Base-by-base conservation (phyloP, 2,888 invertebrate genomes). In the Ariolimax columbianus region DNA sequence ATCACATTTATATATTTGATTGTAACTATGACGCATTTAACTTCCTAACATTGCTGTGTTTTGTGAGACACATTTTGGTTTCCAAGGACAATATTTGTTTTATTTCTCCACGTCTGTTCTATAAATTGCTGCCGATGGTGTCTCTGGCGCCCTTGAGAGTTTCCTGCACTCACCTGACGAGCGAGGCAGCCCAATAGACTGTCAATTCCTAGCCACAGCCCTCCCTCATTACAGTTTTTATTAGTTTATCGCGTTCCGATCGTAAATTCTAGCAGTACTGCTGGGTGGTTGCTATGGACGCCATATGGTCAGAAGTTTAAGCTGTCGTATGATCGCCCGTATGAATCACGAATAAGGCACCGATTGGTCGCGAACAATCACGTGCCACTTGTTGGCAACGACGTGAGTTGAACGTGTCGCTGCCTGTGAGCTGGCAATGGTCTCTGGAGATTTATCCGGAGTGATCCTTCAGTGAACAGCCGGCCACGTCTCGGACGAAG, bases 221-320 rank as follows among this genome's bases (percentile, higher is more conserved):
- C 17, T 17, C 77, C 33, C 33, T 55, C 55, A 77, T 55, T 77
- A 77, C 23, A 77, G 55, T 77, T 55, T 77, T 7, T 51, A 36
- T 26, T 51, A 40, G 1, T 36, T 70, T 23, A 70, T 81, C 17
- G 51, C 47, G 36, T 30, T 38, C 33, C 51, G 30, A 51, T 38
- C 47, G 51, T 81, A 81, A 68, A 81, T 81, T 51, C 70, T 33
- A 23, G 23, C 1, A 36, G n/a, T 36, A 51, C 66, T 33, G 6
- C 79, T 77, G n/a, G 43, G 23, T n/a, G 66, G 43, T 43, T 66
- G 63, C 66, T 40, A 36, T 3, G 2, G 79, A 26, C 66, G 70
- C 80, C 70, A 70, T 81, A 70, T 81, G 80, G 68, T 70, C 80
- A 81, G n/a, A 36, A 81, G 30, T 51, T 40, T 23, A 17, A 40